These are phyloP conservation scores for Tor tambroides DNA, from an alignment of 2,113 vertebrate species.

Conservation along the genomic window DNA sequence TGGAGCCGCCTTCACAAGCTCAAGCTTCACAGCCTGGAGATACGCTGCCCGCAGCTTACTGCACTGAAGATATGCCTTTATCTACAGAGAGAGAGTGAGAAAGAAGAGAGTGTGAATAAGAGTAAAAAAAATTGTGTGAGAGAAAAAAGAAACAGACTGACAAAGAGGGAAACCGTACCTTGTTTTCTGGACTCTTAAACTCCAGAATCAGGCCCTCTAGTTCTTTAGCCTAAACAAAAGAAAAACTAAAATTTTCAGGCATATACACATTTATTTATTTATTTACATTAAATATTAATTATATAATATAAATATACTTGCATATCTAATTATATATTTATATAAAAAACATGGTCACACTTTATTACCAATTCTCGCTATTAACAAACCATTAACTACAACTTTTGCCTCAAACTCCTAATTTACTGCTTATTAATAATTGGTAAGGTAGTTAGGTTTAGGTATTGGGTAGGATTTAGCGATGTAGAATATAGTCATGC, in stretches of 20 bases:
- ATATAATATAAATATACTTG: no score
- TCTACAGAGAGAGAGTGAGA: constrained; percentile 71
- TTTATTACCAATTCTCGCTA: no score
- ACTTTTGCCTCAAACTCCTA: no score
- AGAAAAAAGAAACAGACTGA: not conserved
- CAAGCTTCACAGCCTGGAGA: constrained; percentile 90
- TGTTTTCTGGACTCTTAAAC: constrained; percentile 88
- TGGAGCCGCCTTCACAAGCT: constrained; percentile 79
- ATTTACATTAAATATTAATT: no score
- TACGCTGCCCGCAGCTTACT: constrained; percentile 92
- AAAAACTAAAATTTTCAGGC: not conserved
- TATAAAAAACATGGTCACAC: no score
- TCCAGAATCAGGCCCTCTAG: constrained; percentile 92
- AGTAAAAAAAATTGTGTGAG: not conserved
- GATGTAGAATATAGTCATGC: no score
- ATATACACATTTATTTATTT: no score
- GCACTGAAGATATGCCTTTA: constrained; percentile 89
- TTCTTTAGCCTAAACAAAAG: constrained; percentile 80
- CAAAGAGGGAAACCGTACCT: constrained; percentile 74
- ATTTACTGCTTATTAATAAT: no score
- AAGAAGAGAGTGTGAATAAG: not conserved
- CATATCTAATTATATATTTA: no score
- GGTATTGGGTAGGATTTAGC: no score
- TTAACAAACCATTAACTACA: no score
- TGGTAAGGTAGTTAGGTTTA: no score